A percentile compares a stretch with the other conserved stretches of the same genome.
phyloP scores from a whole-genome alignment of 2,113 vertebrate species.

The Bagarius yarrelli region DNA sequence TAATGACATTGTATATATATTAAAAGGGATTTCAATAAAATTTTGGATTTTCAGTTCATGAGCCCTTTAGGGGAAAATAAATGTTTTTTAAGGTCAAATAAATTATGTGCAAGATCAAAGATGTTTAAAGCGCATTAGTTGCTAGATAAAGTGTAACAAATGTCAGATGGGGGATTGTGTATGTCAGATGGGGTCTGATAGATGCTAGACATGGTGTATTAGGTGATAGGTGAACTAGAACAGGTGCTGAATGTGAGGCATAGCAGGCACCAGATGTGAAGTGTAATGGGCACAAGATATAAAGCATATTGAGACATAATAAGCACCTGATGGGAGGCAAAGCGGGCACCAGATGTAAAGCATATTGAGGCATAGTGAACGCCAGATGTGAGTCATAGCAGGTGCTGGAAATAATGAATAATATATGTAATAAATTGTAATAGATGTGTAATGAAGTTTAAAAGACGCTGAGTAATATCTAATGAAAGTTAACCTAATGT shows the following conservation, averaged over 20 bases:
- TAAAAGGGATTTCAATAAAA: background rate
- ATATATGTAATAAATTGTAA: background rate
- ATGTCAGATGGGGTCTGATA: background rate
- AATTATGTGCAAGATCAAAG: too few relatives aligned
- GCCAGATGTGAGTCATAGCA: background rate
- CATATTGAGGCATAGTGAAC: background rate
- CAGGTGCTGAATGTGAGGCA: background rate
- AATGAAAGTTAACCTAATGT: background rate
- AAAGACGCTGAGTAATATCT: background rate
- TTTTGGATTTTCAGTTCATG: too few relatives aligned
- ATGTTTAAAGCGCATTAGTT: background rate
- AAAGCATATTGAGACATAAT: too few relatives aligned
- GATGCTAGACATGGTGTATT: background rate
- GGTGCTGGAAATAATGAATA: background rate
- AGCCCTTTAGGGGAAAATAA: too few relatives aligned
- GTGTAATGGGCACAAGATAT: too few relatives aligned
- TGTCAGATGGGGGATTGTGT: background rate
- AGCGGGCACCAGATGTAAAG: too few relatives aligned
- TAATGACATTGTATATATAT: too few relatives aligned
- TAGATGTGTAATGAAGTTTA: background rate
- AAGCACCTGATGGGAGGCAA: too few relatives aligned
- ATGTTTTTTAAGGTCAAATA: too few relatives aligned
- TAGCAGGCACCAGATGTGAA: background rate
- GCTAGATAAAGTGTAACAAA: background rate
- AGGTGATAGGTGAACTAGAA: background rate